Conservation (phyloP, 2,888 invertebrate species). For the Cantharis flavilabris region DNA sequence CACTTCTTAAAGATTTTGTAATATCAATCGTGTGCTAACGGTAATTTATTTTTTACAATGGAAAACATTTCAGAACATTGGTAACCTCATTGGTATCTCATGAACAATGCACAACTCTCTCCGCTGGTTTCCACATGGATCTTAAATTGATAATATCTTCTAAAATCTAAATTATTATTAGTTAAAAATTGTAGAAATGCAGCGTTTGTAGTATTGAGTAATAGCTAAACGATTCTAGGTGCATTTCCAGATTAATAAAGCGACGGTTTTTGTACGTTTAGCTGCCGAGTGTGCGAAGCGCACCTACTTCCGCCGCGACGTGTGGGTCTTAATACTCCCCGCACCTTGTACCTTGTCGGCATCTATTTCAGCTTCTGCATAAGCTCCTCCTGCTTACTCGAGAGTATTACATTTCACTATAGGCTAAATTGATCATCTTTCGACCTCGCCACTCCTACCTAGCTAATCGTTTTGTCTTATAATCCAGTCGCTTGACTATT, state of each 20-base stretch:
- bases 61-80: constrained; percentile 21
- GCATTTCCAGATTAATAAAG: constrained; percentile 12
- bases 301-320: constrained; percentile 32
- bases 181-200: constrained; percentile 17
- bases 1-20: not conserved
- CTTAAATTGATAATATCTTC: constrained; percentile 16
- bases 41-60: constrained; percentile 22
- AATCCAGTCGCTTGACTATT: not conserved
- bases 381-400: constrained; percentile 1
- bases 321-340: constrained; percentile 27
- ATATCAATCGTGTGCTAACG: constrained; percentile 4
- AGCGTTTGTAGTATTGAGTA: constrained; percentile 20
- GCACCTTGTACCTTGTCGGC: not conserved
- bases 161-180: constrained; percentile 13
- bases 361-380: not conserved
- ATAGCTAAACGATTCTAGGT: constrained; percentile 12
- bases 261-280: constrained; percentile 27
- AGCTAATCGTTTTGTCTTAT: constrained; percentile 11
- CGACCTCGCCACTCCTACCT: constrained; percentile 16
- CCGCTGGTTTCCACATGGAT: constrained; percentile 23
- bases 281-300: constrained; percentile 31
- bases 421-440: constrained; percentile 15
- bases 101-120: constrained; percentile 21
- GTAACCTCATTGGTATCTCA: constrained; percentile 26
- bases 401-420: constrained; percentile 1